Conservation (phyloP, 2,113 vertebrate species). For the Orientallactaga bullata region DNA sequence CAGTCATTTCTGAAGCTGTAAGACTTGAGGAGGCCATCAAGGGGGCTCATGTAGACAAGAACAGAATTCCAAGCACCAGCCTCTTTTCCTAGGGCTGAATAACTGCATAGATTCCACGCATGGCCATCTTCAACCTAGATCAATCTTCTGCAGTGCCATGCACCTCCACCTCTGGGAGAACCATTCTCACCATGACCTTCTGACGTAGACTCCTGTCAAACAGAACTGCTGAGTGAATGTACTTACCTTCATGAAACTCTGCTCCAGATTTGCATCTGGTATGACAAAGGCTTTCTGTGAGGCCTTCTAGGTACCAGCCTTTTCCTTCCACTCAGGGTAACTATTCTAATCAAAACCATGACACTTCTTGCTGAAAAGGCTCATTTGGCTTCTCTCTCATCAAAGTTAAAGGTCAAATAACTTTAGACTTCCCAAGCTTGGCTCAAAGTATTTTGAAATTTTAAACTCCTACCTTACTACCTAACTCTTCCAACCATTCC, state of each 20-base stretch:
- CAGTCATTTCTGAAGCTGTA: conserved; percentile 4
- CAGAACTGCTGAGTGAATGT: not conserved
- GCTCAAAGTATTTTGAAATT: not conserved
- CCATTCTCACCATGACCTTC: too few relatives aligned
- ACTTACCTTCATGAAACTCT: not conserved
- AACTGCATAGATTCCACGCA: not conserved
- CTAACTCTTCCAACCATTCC: not conserved
- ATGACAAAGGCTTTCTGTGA: not conserved
- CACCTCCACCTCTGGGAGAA: not conserved
- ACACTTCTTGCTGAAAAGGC: not conserved
- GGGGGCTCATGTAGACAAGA: not conserved
- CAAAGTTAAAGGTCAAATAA: not conserved
- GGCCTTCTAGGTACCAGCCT: not conserved
- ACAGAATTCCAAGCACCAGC: not conserved
- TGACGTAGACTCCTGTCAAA: not conserved
- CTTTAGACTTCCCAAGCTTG: not conserved
- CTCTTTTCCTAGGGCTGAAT: not conserved
- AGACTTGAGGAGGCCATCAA: not conserved
- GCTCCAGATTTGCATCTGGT: not conserved
- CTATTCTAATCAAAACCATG: not conserved
- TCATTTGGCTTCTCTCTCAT: not conserved
- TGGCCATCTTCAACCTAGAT: not conserved
- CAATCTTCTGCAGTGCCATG: not conserved
- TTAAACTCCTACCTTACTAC: not conserved
- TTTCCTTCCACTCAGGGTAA: not conserved